Percentiles rank a stretch among this genome's conserved stretches.
phyloP scores from a whole-genome alignment of 2,888 invertebrate species.

The Nephrotoma flavescens region DNA sequence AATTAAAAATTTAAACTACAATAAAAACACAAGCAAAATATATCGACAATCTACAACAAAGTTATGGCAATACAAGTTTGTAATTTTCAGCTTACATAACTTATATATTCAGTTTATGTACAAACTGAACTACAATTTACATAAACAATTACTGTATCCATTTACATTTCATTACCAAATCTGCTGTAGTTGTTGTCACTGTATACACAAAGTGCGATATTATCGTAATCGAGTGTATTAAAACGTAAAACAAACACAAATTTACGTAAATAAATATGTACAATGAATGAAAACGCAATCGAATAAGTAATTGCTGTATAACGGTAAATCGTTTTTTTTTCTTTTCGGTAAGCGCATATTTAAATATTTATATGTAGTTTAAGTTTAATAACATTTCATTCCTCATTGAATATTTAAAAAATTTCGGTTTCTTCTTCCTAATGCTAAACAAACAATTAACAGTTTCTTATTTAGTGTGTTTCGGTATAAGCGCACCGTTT shows the following conservation, averaged over 20 bases:
- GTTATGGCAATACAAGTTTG: no score
- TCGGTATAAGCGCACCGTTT: not conserved
- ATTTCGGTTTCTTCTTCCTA: not conserved
- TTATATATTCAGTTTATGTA: no score
- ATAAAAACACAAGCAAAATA: no score
- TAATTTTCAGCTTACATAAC: no score
- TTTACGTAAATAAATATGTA: not conserved
- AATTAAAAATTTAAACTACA: no score
- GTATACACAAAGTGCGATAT: not conserved
- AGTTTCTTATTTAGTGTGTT: not conserved
- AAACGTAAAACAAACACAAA: no score
- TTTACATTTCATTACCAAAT: not conserved
- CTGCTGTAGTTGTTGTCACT: not conserved
- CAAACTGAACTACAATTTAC: no score
- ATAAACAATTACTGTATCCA: not conserved
- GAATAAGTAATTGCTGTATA: not conserved
- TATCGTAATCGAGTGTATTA: not conserved
- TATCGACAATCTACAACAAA: no score
- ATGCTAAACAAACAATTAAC: not conserved
- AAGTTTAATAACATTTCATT: not conserved
- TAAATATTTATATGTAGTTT: not conserved
- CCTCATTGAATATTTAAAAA: not conserved
- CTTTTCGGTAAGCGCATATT: not conserved
- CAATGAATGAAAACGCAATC: not conserved
- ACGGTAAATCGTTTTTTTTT: not conserved